phyloP scores from a whole-genome alignment of 2,888 invertebrate genomes.

The Cosmia trapezina region DNA sequence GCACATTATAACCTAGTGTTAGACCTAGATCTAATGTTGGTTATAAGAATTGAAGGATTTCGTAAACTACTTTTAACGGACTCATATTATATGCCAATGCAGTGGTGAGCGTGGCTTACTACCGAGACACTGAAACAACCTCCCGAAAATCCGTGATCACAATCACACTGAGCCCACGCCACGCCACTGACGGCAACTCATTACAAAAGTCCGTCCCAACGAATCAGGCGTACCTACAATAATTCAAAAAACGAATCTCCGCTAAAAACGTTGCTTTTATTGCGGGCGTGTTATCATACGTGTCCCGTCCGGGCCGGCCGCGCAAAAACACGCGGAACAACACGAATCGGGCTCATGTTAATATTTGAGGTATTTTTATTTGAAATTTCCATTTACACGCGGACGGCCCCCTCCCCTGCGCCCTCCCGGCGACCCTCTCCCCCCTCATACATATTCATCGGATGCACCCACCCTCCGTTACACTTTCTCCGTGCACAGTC shows the following conservation, averaged over 20 bases:
- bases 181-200: conserved; percentile 53
- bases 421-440: conserved; percentile 56
- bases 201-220: conserved; percentile 60
- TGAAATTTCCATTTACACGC: conserved; percentile 90
- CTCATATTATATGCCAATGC: background rate
- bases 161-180: conserved; percentile 21
- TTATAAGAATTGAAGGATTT: no score
- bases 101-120: background rate
- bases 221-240: conserved; percentile 65
- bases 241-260: conserved; percentile 72
- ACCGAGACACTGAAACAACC: background rate
- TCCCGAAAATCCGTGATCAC: conserved; percentile 1
- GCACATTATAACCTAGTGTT: background rate
- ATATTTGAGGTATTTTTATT: conserved; percentile 91
- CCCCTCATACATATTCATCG: conserved; percentile 92
- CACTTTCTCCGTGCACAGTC: conserved; percentile 83
- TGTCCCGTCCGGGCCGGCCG: conserved; percentile 76
- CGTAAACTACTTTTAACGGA: background rate
- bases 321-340: conserved; percentile 81
- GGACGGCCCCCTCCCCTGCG: conserved; percentile 68
- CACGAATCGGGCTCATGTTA: conserved; percentile 89
- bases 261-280: conserved; percentile 71
- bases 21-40: no score
- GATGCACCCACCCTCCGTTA: conserved; percentile 89
- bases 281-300: conserved; percentile 81